These are phyloP conservation scores for Lasiommata megera DNA, from an alignment of 2,888 invertebrate species.

Conservation along the genomic window DNA sequence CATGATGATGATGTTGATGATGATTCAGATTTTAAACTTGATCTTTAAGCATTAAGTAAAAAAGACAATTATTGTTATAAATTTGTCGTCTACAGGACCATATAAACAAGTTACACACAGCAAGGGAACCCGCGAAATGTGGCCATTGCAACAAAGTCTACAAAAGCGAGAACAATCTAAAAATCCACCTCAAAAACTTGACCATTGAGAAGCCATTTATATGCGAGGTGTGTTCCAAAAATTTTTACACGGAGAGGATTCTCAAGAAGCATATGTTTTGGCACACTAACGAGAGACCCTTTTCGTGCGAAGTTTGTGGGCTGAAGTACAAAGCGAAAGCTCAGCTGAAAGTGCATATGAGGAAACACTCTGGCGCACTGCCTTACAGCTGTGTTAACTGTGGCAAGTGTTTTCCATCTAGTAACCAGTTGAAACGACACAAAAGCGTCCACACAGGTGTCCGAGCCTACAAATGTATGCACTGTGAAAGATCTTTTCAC, in stretches of 20 bases:
- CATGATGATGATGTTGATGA: too few species aligned
- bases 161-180: constrained; percentile 42
- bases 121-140: constrained; percentile 41
- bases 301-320: constrained; percentile 46
- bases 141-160: constrained; percentile 48
- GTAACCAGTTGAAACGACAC: constrained; percentile 37
- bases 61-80: neutral
- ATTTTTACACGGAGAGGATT: constrained; percentile 31
- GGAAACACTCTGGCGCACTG: constrained; percentile 40
- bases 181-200: constrained; percentile 39
- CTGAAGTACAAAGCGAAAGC: constrained; percentile 47
- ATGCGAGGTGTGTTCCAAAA: constrained; percentile 50
- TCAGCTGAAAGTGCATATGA: constrained; percentile 43
- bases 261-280: constrained; percentile 49
- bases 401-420: constrained; percentile 33
- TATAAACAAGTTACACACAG: constrained; percentile 27
- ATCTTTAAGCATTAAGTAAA: too few species aligned
- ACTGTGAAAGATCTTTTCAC: constrained; percentile 36
- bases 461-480: constrained; percentile 32
- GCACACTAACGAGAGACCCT: constrained; percentile 49
- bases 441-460: constrained; percentile 35
- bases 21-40: too few species aligned
- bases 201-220: constrained; percentile 37
- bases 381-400: constrained; percentile 39
- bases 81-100: constrained; percentile 25